Percentiles rank a stretch among this genome's conserved stretches.
phyloP scores from a whole-genome alignment of 2,888 invertebrate genomes.

The Ophion costatus region DNA sequence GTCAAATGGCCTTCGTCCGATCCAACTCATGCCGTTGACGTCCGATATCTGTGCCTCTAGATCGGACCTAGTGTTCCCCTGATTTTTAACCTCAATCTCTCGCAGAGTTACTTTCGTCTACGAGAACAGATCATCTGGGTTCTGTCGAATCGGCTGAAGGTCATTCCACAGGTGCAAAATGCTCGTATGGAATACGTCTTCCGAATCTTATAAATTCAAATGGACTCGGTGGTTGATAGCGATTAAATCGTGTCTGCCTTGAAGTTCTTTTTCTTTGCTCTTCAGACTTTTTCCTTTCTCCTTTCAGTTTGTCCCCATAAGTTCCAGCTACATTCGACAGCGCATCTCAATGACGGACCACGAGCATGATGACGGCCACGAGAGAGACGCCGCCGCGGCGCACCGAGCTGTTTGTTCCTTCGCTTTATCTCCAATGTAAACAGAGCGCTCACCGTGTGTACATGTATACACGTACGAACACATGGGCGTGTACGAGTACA shows the following conservation, averaged over 20 bases:
- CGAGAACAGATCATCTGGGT: too few relatives aligned
- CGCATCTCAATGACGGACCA: slow-evolving; percentile 40
- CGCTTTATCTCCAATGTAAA: slow-evolving; percentile 82
- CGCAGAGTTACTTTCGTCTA: too few relatives aligned
- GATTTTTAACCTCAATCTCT: too few relatives aligned
- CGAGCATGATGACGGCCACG: slow-evolving; percentile 61
- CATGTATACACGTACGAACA: slow-evolving; percentile 5
- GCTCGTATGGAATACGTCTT: not conserved
- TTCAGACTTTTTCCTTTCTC: slow-evolving; percentile 30
- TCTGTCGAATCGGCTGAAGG: too few relatives aligned
- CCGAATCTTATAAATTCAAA: not conserved
- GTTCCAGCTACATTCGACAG: slow-evolving; percentile 62
- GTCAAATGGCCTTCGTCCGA: not conserved
- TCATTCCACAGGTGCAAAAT: too few relatives aligned
- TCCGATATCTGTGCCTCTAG: too few relatives aligned
- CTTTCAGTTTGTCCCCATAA: slow-evolving; percentile 37
- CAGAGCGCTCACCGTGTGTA: slow-evolving; percentile 69
- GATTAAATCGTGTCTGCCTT: slow-evolving; percentile 23
- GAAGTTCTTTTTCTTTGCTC: slow-evolving; percentile 18
- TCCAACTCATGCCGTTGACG: too few relatives aligned
- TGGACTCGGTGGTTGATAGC: slow-evolving; percentile 11
- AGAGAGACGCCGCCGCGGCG: slow-evolving; percentile 60
- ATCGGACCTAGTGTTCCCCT: too few relatives aligned
- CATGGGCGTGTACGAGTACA: slow-evolving; percentile 5
- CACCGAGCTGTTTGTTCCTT: slow-evolving; percentile 78